Evolutionary conservation across 2,888 invertebrate genomes (phyloP), one percentile per base, ranked within the genome.

Genomic region (Xestoiulus laeticollis): DNA sequence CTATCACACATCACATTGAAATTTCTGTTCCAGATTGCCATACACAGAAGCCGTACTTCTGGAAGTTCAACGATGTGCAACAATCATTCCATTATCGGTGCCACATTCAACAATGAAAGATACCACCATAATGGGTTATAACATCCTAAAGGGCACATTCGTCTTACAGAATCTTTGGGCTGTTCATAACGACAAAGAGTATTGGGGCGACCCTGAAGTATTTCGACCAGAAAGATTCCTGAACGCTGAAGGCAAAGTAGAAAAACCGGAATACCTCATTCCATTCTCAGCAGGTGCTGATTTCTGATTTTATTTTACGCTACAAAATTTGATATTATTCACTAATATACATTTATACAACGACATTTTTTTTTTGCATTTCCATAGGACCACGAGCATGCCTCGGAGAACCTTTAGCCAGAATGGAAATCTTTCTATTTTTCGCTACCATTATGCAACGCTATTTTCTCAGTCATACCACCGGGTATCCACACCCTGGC

Each of bases 191-290:
- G 86, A 86, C 53, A 44, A 22, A 26, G 30, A 86, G 19, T 30
- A 48, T 12, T 87, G 78, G 68, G 87, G 32, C 16, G 87, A 87
- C 32, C 87, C 78, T 5, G 19, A 87, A 19, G n/a, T 26, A 38
- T 87, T 87, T 43, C 53, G 87, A 8, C 87, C 87, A 8, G 87
- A 87, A 68, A 4, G 87, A 4, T 87, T 87, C 38, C n/a, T 87
- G 26, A 26, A 16, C 8, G 0, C 33, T 19, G 38, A 33, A 0
- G 87, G 87, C n/a, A 8, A 68, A 68, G n/a, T 30, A 1, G 87
- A 53, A 0, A 87, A 33, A 22, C 19, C 33, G 19, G 78, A 87
- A 33, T 19, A 68, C 32, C 8, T 87, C 0, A 78, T 87, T 4
- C 30, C 87, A 19, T 87, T 87, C 33, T 87, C 78, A 19, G 26